These are phyloP conservation scores for Calephelis perditalis DNA, from an alignment of 2,888 invertebrate species.

Conservation along the genomic window DNA sequence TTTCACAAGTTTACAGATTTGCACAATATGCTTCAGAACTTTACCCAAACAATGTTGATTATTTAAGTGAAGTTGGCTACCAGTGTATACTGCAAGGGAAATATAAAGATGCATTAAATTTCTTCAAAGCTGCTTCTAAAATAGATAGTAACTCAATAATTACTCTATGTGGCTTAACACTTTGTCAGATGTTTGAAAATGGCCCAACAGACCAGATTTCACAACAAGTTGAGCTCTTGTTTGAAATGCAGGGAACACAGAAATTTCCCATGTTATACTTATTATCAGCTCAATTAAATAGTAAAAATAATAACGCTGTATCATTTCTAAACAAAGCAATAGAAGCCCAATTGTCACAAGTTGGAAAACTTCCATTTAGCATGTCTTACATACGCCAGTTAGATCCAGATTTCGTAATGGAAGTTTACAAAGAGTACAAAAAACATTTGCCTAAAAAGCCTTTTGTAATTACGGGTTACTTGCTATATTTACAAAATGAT, in stretches of 20 bases:
- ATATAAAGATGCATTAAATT: conserved; percentile 86
- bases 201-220: conserved; percentile 85
- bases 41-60: conserved; percentile 82
- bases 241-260: conserved; percentile 85
- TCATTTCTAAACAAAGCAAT: conserved; percentile 80
- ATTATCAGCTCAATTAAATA: conserved; percentile 82
- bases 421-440: conserved; percentile 87
- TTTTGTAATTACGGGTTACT: conserved; percentile 63
- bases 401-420: conserved; percentile 91
- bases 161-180: conserved; percentile 88
- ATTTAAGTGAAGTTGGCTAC: conserved; percentile 89
- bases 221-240: conserved; percentile 91
- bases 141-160: conserved; percentile 89
- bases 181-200: conserved; percentile 87
- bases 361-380: conserved; percentile 81
- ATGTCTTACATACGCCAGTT: conserved; percentile 84
- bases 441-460: conserved; percentile 83
- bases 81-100: conserved; percentile 86
- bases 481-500: conserved; percentile 64
- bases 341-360: conserved; percentile 61
- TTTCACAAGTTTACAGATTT: conserved; percentile 86
- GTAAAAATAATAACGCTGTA: conserved; percentile 75
- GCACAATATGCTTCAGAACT: conserved; percentile 88
- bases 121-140: conserved; percentile 89
- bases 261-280: conserved; percentile 83